Conservation (phyloP, 2,113 vertebrate genomes). For the Rattus norvegicus region GRCr8 NC_086038.1:44212001-44212500, state of each 20-base stretch:
- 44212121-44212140: not conserved
- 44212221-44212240: not conserved
- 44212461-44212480: not conserved
- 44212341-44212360: not conserved
- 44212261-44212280: not conserved
- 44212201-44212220: not conserved
- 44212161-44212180: not conserved
- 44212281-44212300: not conserved
- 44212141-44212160: not conserved
- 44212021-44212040: not conserved
- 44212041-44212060: not conserved
- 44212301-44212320: not conserved
- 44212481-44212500: not conserved
- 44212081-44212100: not conserved
- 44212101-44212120: not conserved
- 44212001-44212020: not conserved
- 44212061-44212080: not conserved
- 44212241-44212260: not conserved
- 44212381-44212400: not conserved
- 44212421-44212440: not conserved
- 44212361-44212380: not conserved
- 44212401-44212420: not conserved
- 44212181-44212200: not conserved
- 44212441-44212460: not conserved
- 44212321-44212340: not conserved